Base-by-base conservation (phyloP, 2,888 invertebrate species). In the Colostygia pectinataria region DNA sequence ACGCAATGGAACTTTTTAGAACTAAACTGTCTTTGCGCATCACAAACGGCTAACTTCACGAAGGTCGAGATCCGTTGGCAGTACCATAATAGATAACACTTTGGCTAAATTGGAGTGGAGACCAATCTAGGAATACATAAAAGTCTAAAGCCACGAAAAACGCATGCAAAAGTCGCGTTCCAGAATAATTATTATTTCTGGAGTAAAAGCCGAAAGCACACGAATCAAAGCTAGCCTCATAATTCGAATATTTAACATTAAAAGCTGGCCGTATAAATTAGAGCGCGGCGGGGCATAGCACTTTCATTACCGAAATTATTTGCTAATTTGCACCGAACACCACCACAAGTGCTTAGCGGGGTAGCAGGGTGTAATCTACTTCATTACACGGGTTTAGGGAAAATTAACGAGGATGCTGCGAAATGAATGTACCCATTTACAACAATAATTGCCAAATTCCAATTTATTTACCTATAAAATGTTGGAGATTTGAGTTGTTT, bases 231-330 rank as follows among this genome's bases (percentile, higher is more conserved):
- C 59, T 61, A 63, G 55, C 57, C 65, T 65, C 66, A 71, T 70
- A 71, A 69, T 65, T 65, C 51, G 60, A 57, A 47, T 59, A 56
- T 62, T 69, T 62, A 50, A 61, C 50, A 54, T 53, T 54, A 65
- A 66, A 51, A 57, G 59, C 59, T 66, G 65, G 55, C 59, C 52
- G 63, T 59, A 67, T 68, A 71, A 71, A 76, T 76, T 71, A 68
- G 68, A 61, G 41, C 37, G 43, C 57, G 56, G 59, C 52, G 65
- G 53, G 65, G 67, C 72, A 74, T 68, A 68, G 70, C 71, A 76
- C 77, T 78, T 81, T 78, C 74, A 83, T 83, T 83, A 80, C 69
- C 60, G 64, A 73, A 83, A 86, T 85, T 78, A 84, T 84, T 83
- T 74, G 82, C 76, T 82, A 82, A 85, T 85, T 87, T 81, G 76